Base-by-base conservation (phyloP, 1,140 invertebrate species). In the Parasteatoda tepidariorum region DNA sequence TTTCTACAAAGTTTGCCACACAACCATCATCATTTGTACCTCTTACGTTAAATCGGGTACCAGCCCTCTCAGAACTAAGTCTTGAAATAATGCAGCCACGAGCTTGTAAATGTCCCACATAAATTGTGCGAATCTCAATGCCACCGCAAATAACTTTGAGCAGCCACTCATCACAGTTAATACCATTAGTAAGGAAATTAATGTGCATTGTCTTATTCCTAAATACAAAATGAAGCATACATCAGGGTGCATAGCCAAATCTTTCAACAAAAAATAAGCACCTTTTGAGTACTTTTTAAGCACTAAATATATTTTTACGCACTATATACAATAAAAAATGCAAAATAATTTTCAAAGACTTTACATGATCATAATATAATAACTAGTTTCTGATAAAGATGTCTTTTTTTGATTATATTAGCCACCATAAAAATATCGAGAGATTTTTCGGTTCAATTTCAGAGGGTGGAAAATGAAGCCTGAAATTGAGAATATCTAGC, bases 1-100 rank as follows among this genome's bases (percentile, higher is more conserved):
- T 99, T 92, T 99, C 98, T 11, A 99, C 97, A 92, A 99, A 99
- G 91, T 99, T 99, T 2, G 98, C 98, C 41, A 99, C 98, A 91
- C 98, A 95, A 0, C 98, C 98, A 89, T 98, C 96, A 91, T 99
- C 98, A 90, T 99, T 99, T 48, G 94, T 95, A n/a, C 98, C 98
- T 86, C 98, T 91, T 0, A 99, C 97, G 91, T 99, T 99, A 88
- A 99, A 99, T 85, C 95, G 92, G 15, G 97, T 98, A 6, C 97
- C 97, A 55, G 96, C 96, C 86, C 98, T 91, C 90, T 99, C 98
- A 90, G 96, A 98, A 89, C 97, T 99, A 4, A 99, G 91, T 76
- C 98, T 91, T 13, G 98, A 99, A 75, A 99, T 94, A 24, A 99
- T 92, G 9, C 96, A 95, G 2, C 97, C 96, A 87, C 96, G 93